Evolutionary conservation across 2,797 vertebrate genomes (phyloP).

Genomic region (Adrianichthys oophorus): DNA sequence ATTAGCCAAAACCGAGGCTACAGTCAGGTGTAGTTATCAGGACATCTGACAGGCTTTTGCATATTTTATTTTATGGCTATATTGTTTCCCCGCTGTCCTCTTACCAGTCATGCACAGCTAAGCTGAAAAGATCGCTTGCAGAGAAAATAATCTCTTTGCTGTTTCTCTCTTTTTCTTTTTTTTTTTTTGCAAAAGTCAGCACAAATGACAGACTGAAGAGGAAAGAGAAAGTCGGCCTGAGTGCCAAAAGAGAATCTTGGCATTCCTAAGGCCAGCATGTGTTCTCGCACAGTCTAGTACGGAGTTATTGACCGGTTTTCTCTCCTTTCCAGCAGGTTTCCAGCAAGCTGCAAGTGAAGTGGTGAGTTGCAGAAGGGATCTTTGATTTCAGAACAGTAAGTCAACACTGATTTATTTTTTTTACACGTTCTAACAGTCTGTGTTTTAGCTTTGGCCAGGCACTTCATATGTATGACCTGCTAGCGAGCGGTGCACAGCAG

Average conservation of each 20-base stretch:
- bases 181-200: constrained; percentile 65
- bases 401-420: constrained; percentile 31
- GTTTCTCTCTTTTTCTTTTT: constrained; percentile 14
- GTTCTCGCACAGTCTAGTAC: constrained; percentile 53
- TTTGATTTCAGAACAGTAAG: constrained; percentile 21
- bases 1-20: constrained; percentile 50
- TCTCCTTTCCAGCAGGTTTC: constrained; percentile 48
- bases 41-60: constrained; percentile 48
- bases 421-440: constrained; percentile 50
- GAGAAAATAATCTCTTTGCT: constrained; percentile 68
- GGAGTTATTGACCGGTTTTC: constrained; percentile 59
- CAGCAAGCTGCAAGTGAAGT: constrained; percentile 22
- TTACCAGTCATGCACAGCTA: constrained; percentile 67
- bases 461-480: constrained; percentile 48
- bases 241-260: constrained; percentile 61
- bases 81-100: constrained; percentile 15
- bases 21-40: constrained; percentile 50
- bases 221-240: constrained; percentile 50
- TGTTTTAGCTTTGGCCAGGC: constrained; percentile 50
- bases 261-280: constrained; percentile 60
- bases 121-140: constrained; percentile 69
- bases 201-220: constrained; percentile 69
- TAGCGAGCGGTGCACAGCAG: constrained; percentile 45
- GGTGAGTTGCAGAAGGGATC: constrained; percentile 16
- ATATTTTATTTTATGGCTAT: constrained; percentile 46